Base-by-base conservation (phyloP, 2,888 invertebrate genomes). In the Volucella zonaria region DNA sequence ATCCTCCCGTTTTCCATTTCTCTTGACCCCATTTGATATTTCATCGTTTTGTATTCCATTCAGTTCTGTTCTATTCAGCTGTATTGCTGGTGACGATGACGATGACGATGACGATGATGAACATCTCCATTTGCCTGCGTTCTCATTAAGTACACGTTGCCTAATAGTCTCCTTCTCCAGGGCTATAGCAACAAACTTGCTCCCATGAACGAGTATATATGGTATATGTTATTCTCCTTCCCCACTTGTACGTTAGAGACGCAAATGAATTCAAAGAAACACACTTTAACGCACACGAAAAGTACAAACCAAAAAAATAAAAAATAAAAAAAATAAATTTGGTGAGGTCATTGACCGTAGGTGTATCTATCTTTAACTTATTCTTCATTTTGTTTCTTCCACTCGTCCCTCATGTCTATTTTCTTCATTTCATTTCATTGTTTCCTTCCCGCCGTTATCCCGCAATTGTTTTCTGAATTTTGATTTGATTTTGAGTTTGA, bases 1-100 rank as follows among this genome's bases (percentile, higher is more conserved):
- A 71, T 61, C 76, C 70, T 70, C 67, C 66, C 59, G 71, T 56
- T 82, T 82, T 77, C 71, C 71, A 76, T 82, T 77, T 82, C 82
- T 82, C 76, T 77, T 82, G 82, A 82, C 82, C 82, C 52, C 82
- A 82, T 82, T 82, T 71, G 71, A 67, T 31, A 31, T 77, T 77
- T 77, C 67, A 73, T 51, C 70, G 40, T 61, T 40, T 45, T 61
- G n/a, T 4, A 31, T 31, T 31, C 31, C 2, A 3, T 23, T 23
- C 23, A 6, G 31, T 31, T 31, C 4, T 6, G 31, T 31, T 23
- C 18, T 6, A 31, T 31, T 31, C 31, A 31, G 6, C 31, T 31
- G 31, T 31, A 31, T 6, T 31, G 31, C 31, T 4, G 31, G 6
- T 31, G 31, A 31, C 31, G 31, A 31, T 31, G 31, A 23, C 3